Evolutionary conservation across 2,113 vertebrate species (phyloP).

Genomic region (Catharus minimus): DNA sequence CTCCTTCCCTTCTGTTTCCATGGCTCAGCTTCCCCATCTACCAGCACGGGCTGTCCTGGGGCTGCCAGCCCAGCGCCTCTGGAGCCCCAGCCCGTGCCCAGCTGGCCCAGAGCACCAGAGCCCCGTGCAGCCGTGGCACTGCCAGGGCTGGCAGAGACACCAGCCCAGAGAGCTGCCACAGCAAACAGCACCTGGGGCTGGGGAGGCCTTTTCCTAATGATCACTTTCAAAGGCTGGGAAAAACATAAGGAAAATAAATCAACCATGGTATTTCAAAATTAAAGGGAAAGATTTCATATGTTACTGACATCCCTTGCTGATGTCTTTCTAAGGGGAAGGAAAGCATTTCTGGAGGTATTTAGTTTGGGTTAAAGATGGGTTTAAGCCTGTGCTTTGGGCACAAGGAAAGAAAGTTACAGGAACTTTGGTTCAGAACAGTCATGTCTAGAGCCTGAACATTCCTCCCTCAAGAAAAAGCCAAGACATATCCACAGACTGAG

Average conservation of each 20-base stretch:
- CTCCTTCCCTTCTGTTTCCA: not conserved
- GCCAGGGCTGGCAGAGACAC: not conserved
- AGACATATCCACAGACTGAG: not conserved
- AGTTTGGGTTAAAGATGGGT: not conserved
- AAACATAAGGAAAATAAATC: not conserved
- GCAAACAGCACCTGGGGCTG: not conserved
- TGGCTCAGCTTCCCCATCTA: not conserved
- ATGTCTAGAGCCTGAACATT: not conserved
- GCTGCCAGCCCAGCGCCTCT: not conserved
- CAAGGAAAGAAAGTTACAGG: not conserved
- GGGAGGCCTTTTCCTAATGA: not conserved
- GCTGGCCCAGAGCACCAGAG: not conserved
- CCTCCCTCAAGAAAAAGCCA: not conserved
- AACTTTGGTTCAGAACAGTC: not conserved
- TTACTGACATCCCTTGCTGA: not conserved
- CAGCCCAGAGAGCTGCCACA: not conserved
- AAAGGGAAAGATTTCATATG: not conserved
- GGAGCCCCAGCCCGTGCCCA: not conserved
- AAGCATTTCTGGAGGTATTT: not conserved
- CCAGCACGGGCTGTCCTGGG: not conserved
- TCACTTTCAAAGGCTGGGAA: not conserved
- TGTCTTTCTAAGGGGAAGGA: not conserved
- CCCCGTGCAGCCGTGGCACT: not conserved
- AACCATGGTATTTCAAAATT: rapidly evolving
- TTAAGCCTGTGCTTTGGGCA: not conserved